These are phyloP conservation scores for Cyphomyrus discorhynchus DNA, from an alignment of 2,113 vertebrate genomes.

Conservation along the genomic window DNA sequence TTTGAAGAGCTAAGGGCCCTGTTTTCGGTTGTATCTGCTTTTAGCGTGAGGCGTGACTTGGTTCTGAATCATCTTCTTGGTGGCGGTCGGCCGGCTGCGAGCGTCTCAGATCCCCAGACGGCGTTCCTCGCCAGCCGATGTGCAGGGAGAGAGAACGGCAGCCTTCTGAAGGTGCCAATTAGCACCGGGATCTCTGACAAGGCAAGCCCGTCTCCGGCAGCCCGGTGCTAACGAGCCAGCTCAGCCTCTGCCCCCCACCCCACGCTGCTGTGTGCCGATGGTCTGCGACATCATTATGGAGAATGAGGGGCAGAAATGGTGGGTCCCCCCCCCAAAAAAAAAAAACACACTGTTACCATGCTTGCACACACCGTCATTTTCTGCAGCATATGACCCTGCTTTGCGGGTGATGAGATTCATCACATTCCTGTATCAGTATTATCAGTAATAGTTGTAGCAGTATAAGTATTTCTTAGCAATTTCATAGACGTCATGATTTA, in stretches of 20 bases:
- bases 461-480: too few relatives aligned
- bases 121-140: not conserved
- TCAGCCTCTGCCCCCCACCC: not conserved
- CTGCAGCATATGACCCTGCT: not conserved
- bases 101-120: not conserved
- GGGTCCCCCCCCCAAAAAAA: not conserved
- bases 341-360: not conserved
- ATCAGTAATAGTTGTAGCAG: not conserved
- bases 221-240: not conserved
- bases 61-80: not conserved
- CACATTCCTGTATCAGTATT: not conserved
- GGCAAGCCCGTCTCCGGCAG: not conserved
- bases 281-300: not conserved
- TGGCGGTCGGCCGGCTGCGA: not conserved
- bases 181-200: conserved; percentile 15
- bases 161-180: conserved; percentile 15
- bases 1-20: not conserved
- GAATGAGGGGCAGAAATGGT: not conserved
- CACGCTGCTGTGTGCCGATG: not conserved
- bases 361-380: not conserved
- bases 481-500: not conserved
- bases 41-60: not conserved
- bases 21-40: not conserved
- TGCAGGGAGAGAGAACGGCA: not conserved
- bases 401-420: not conserved